Evolutionary conservation across 2,888 invertebrate species (phyloP), one percentile per base, ranked within the genome.

Genomic region (Antitype chi): DNA sequence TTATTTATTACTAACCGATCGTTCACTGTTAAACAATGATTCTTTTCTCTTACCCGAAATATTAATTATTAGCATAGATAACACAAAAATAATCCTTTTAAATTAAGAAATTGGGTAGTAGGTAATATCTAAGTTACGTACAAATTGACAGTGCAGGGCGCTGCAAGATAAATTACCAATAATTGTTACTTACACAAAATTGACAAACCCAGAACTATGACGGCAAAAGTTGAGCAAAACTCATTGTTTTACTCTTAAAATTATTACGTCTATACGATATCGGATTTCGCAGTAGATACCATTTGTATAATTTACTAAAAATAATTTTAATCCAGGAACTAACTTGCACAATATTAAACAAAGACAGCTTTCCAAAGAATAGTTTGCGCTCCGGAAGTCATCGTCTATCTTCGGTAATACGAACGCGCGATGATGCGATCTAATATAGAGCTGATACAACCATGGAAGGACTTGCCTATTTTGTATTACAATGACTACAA

Each of bases 161-260:
- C 80, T 80, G 63, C 17, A 72, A 81, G 4, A 55, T 43, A 80
- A 76, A 64, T 25, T 2, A 76, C 20, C n/a, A 53, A 57, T 38
- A 11, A 25, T 23, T 23, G 17, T 49, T 25, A 53, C 8, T 38
- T 25, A 53, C 11, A 28, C 4, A 67, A 17, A n/a, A n/a, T 25
- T 13, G 5, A 28, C 0, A 55, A 66, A 60, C 66, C 49, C 49
- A 67, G 38, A 66, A 66, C 52, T 32, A 49, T 57, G 2, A 25
- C 0, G 2, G 17, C 13, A 13, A 1, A 25, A 11, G 23, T 23
- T 53, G 20, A 38, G 20, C 23, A 28, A n/a, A 67, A 28, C 2
- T 5, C 1, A 28, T 49, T 32, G 4, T 32, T 32, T 28, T 28
- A 28, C 20, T 47, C 20, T 59, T 47, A 7, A 49, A 66, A 49